phyloP scores from a whole-genome alignment of 1,140 invertebrate genomes.

The Holcopasites calliopsidis region DNA sequence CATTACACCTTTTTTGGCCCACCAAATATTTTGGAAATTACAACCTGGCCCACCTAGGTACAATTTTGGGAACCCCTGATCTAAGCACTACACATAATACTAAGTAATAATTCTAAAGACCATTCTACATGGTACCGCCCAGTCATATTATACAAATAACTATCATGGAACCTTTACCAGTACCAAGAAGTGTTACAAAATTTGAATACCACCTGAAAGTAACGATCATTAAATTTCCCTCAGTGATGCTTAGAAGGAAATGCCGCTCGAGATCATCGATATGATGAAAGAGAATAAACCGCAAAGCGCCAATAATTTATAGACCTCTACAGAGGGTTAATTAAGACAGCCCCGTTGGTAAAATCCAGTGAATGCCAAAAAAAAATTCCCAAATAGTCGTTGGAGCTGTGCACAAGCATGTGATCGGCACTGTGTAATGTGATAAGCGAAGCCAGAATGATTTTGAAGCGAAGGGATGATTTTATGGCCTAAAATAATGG shows the following conservation, averaged over 20 bases:
- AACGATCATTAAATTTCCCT: not conserved
- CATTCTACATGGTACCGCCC: too few relatives aligned
- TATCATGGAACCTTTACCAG: not conserved
- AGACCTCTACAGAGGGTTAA: not conserved
- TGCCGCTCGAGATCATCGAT: not conserved
- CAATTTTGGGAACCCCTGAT: too few relatives aligned
- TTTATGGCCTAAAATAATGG: too few relatives aligned
- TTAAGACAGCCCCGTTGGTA: not conserved
- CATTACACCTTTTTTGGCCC: too few relatives aligned
- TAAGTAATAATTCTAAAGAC: too few relatives aligned
- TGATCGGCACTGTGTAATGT: not conserved
- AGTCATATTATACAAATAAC: too few relatives aligned
- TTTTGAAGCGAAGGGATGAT: too few relatives aligned
- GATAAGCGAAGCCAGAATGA: too few relatives aligned
- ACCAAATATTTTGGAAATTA: too few relatives aligned
- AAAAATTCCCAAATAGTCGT: not conserved
- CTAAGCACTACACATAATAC: too few relatives aligned
- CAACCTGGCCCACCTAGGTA: too few relatives aligned
- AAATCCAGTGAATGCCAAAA: not conserved
- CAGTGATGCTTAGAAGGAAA: not conserved
- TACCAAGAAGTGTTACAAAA: not conserved
- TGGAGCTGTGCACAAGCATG: not conserved
- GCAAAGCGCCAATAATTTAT: not conserved
- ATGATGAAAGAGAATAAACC: not conserved
- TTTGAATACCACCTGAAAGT: not conserved